These are phyloP conservation scores for Zophobas morio DNA, from an alignment of 1,140 invertebrate genomes.

Conservation along the genomic window DNA sequence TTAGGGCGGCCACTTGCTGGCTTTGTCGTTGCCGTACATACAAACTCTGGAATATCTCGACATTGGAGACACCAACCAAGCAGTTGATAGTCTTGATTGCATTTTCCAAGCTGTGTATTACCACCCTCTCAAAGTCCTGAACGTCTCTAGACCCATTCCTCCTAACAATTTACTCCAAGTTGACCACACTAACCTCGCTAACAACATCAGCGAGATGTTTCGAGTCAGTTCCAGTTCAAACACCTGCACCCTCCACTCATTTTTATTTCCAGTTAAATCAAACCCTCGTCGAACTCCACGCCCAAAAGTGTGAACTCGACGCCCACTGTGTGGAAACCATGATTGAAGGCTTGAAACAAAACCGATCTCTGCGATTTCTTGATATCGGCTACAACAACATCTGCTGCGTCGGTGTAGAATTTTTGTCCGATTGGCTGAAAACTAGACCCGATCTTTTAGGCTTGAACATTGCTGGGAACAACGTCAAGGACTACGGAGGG, in stretches of 20 bases:
- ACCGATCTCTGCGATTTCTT: slow-evolving; percentile 68
- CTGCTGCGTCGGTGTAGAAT: slow-evolving; percentile 70
- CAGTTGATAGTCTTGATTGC: slow-evolving; percentile 68
- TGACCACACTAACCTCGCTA: neutral
- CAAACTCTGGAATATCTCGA: slow-evolving; percentile 69
- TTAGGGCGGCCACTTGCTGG: slow-evolving; percentile 69
- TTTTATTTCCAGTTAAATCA: slow-evolving; percentile 65
- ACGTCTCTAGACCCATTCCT: slow-evolving; percentile 73
- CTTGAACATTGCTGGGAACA: slow-evolving; percentile 72
- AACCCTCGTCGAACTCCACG: slow-evolving; percentile 70
- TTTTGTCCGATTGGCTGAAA: slow-evolving; percentile 70
- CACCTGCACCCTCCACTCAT: neutral
- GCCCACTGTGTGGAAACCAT: slow-evolving; percentile 73
- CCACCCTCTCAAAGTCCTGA: slow-evolving; percentile 69
- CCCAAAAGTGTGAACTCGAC: slow-evolving; percentile 73
- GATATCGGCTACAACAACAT: slow-evolving; percentile 74
- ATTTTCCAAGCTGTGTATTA: slow-evolving; percentile 57
- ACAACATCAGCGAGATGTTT: neutral
- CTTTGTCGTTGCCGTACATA: slow-evolving; percentile 69
- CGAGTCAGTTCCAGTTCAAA: neutral
- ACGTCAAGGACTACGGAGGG: slow-evolving; percentile 71
- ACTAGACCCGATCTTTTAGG: slow-evolving; percentile 67
- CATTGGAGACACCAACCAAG: slow-evolving; percentile 71
- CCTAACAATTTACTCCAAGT: neutral
- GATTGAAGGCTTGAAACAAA: slow-evolving; percentile 69